phyloP scores from a whole-genome alignment of 2,888 invertebrate species.

The Neoascia interrupta region DNA sequence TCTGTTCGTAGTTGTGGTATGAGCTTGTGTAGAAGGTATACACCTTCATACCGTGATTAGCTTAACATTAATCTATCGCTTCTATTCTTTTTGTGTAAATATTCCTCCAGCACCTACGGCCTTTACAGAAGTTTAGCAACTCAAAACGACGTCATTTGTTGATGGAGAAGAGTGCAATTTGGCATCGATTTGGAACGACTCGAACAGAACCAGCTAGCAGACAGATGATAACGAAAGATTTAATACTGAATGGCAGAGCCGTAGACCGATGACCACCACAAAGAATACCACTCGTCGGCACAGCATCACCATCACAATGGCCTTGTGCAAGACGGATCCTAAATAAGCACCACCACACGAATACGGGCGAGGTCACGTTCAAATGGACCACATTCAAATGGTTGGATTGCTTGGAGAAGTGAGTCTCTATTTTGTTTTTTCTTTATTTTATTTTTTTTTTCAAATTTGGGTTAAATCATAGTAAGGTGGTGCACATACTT shows the following conservation, averaged over 20 bases:
- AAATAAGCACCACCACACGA: conserved; percentile 56
- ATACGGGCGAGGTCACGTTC: conserved; percentile 82
- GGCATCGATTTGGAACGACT: conserved; percentile 77
- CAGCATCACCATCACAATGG: conserved; percentile 49
- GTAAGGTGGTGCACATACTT: too few relatives aligned
- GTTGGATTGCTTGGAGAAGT: conserved; percentile 91
- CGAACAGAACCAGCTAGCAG: conserved; percentile 75
- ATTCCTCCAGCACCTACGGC: conserved; percentile 86
- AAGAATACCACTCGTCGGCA: conserved; percentile 49
- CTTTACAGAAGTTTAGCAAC: conserved; percentile 87
- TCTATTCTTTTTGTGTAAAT: conserved; percentile 36
- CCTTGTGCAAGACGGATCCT: conserved; percentile 41
- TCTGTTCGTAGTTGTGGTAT: too few relatives aligned
- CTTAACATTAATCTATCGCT: conserved; percentile 18
- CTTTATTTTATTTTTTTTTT: too few relatives aligned
- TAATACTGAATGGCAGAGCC: conserved; percentile 58
- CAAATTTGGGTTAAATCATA: too few relatives aligned
- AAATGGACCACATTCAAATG: conserved; percentile 91
- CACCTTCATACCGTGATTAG: too few relatives aligned
- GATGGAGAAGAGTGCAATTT: conserved; percentile 80
- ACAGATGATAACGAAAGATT: conserved; percentile 71
- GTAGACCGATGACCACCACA: conserved; percentile 43
- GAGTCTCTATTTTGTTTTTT: too few relatives aligned
- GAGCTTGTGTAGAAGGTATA: too few relatives aligned
- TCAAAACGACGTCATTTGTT: conserved; percentile 86